Conservation (phyloP, 2,888 invertebrate genomes). For the Sesia apiformis region DNA sequence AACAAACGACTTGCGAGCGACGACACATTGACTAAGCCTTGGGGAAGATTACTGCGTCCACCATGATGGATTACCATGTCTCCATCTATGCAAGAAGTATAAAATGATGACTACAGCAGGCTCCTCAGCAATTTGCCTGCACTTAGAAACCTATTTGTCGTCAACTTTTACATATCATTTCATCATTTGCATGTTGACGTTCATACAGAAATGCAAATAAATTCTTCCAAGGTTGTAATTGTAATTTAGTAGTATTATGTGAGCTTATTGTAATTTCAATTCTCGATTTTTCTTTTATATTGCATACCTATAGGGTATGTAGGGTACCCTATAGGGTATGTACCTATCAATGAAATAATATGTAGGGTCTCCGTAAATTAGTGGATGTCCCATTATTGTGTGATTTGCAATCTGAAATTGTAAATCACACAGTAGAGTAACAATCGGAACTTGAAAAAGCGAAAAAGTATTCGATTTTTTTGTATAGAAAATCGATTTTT, state of each 20-base stretch:
- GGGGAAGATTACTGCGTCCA: background rate
- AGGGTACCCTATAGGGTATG: background rate
- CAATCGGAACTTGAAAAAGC: too few relatives aligned
- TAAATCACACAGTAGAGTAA: too few relatives aligned
- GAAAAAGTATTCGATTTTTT: too few relatives aligned
- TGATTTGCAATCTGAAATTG: too few relatives aligned
- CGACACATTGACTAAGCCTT: background rate
- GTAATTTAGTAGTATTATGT: background rate
- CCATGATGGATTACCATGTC: constrained; percentile 1
- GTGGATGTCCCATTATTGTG: too few relatives aligned
- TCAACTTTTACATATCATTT: background rate
- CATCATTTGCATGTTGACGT: background rate
- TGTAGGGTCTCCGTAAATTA: too few relatives aligned
- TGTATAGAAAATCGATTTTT: too few relatives aligned
- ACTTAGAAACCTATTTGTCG: background rate
- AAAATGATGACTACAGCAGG: background rate
- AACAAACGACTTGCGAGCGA: background rate
- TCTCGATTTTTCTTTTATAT: background rate
- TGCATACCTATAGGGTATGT: background rate
- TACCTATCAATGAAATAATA: too few relatives aligned
- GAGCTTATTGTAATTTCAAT: background rate
- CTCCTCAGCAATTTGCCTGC: background rate
- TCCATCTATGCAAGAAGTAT: background rate
- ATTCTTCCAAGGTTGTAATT: background rate
- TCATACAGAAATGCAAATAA: background rate